Evolutionary conservation across 2,113 vertebrate species (phyloP), one percentile per base, ranked within the genome.

Genomic region (Coregonus clupeaformis): DNA sequence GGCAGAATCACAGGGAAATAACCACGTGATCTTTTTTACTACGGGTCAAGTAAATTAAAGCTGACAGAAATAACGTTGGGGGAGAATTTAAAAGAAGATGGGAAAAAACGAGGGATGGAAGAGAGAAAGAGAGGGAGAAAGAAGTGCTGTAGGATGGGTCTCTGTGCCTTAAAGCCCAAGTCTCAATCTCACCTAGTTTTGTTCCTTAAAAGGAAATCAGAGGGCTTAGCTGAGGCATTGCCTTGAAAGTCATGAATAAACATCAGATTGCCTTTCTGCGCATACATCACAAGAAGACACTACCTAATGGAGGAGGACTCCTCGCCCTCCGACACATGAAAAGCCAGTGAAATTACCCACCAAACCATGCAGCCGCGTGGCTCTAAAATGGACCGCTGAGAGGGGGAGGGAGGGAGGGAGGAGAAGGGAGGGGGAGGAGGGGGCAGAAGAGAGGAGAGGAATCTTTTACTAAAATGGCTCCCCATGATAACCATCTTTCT

Each of bases 121-220:
- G 76, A 47, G 12, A 59, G 27, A 30, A n/a, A 73, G 59, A 52
- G 24, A 55, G 72, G 64, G 6, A 22, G 27, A 45, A 27, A 69
- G 45, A 52, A 82, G 76, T 73, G 80, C 84, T 88, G 84, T 85
- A 86, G 82, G 77, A 85, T 63, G 79, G 78, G 77, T 88, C 85
- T 84, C 81, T 88, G 71, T 82, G 81, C 89, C 88, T 92, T 91
- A 86, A 93, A 91, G 89, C 82, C 80, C 85, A 90, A 89, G 85
- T 88, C 87, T 93, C 87, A 93, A 90, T 91, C 90, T 87, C 79
- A 79, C 60, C 42, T 89, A 91, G 90, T 92, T 92, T 89, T 93
- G 91, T 92, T 92, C 91, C 87, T 91, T 93, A 91, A 93, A 93
- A 93, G 89, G 91, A 92, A 93, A 93, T 91, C 89, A 92, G 83